A percentile compares a stretch with the other conserved stretches of the same genome.
These are phyloP conservation scores for Olivierus martensii DNA, from an alignment of 1,140 invertebrate genomes.

Conservation along the genomic window DNA sequence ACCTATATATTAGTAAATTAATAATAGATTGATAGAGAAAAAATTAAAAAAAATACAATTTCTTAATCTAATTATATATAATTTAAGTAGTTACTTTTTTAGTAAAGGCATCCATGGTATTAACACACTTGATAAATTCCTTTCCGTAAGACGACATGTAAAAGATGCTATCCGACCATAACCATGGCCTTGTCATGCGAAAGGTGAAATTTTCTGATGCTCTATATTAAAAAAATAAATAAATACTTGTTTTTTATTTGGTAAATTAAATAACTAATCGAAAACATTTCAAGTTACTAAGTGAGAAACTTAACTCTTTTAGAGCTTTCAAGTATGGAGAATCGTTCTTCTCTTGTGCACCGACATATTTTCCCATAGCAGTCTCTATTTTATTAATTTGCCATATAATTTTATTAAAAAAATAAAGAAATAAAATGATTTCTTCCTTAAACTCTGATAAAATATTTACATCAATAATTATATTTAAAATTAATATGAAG, in stretches of 20 bases:
- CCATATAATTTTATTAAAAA: too few relatives aligned
- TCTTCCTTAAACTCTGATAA: too few relatives aligned
- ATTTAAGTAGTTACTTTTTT: constrained; percentile 29
- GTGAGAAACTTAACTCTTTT: constrained; percentile 34
- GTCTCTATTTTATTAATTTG: constrained; percentile 44
- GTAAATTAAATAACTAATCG: too few relatives aligned
- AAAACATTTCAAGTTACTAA: too few relatives aligned
- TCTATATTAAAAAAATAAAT: constrained; percentile 5
- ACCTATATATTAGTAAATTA: constrained; percentile 10
- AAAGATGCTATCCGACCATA: constrained; percentile 22
- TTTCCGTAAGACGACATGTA: constrained; percentile 12
- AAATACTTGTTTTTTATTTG: too few relatives aligned
- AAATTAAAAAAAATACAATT: neutral
- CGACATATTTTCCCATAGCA: constrained; percentile 61
- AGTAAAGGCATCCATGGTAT: constrained; percentile 76
- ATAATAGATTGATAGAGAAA: neutral
- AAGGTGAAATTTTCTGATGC: constrained; percentile 21
- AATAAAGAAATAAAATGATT: too few relatives aligned
- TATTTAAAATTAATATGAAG: too few relatives aligned
- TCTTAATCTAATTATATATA: neutral
- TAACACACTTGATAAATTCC: constrained; percentile 38
- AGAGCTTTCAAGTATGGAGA: constrained; percentile 63
- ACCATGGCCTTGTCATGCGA: constrained; percentile 20
- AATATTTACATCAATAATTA: too few relatives aligned
- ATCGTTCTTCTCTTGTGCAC: constrained; percentile 48